Evolutionary conservation across 2,888 invertebrate genomes (phyloP), one percentile per base, ranked within the genome.

Genomic region (Psylliodes chrysocephalus): DNA sequence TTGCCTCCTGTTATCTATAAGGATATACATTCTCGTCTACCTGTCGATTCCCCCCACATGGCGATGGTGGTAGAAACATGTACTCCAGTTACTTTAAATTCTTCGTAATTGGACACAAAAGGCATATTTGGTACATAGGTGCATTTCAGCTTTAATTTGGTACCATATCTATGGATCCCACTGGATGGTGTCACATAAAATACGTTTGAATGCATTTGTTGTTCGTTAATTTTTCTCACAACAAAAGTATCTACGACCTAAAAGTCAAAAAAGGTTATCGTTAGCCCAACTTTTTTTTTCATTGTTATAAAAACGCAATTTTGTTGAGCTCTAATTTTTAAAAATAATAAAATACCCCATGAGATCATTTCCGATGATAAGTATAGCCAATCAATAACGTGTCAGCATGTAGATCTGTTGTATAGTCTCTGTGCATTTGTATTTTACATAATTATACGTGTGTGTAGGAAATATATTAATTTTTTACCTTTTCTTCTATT

Each of bases 171-270:
- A 10, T 81, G 64, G 0, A 68, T 66, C 72, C 80, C 80, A 2
- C 77, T 72, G 22, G 77, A 76, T 55, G 75, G 71, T 35, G 75
- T 71, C 6, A 82, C 75, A 66, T 78, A 71, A 63, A 83, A 83
- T 6, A 77, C 78, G 25, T 77, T 71, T 59, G 81, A 81, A 60
- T 81, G 68, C 0, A 8, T 7, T 15, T 14, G 15, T 8, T 17
- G n/a, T 25, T 19, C 18, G 17, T 17, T 10, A 17, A 18, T 10
- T 17, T 7, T 18, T 44, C 10, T 7, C 1, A 44, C 18, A 18
- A 18, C n/a, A n/a, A n/a, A 33, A n/a, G 5, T 7, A 2, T 33
- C 33, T 6, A 10, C 2, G n/a, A 2, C 33, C 33, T 33, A 33
- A 33, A 33, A 33, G 10, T 7, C n/a, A 33, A 7, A 33, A 7